A percentile compares a stretch with the other conserved stretches of the same genome.
Evolutionary conservation across 2,113 vertebrate species (phyloP).

Genomic region (Oreotrochilus melanogaster): DNA sequence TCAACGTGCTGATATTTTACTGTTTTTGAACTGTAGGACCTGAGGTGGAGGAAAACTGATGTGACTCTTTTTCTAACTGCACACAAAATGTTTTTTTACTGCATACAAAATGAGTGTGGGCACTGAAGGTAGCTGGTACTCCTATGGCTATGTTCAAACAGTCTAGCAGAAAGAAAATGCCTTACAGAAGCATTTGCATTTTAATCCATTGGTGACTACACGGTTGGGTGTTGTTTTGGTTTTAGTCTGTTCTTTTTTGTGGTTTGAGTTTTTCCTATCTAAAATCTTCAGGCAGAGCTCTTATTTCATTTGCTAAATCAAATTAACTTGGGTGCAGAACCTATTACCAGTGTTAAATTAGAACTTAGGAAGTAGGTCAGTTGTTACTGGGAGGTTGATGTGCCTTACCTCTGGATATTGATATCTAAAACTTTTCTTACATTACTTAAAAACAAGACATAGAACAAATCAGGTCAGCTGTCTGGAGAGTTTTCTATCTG

Average conservation of each 20-base stretch:
- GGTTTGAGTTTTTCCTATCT: neutral
- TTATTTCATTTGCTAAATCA: neutral
- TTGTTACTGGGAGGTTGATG: neutral
- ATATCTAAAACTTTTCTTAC: neutral
- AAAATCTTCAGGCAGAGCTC: neutral
- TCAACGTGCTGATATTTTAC: neutral
- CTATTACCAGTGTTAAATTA: neutral
- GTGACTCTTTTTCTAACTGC: neutral
- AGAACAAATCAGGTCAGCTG: neutral
- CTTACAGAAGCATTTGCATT: neutral
- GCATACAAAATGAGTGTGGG: neutral
- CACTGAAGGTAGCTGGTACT: neutral
- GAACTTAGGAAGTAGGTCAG: neutral
- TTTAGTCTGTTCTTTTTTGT: neutral
- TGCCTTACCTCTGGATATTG: neutral
- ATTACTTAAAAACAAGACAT: neutral
- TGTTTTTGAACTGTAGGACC: neutral
- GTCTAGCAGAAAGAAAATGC: neutral
- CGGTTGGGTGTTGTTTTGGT: neutral
- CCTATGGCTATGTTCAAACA: neutral
- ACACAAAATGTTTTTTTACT: neutral
- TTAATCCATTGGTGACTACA: neutral
- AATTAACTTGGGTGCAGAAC: neutral
- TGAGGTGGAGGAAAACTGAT: neutral
- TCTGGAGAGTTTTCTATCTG: neutral